phyloP scores from a whole-genome alignment of 2,888 invertebrate species.

The Mythimna lalbum region DNA sequence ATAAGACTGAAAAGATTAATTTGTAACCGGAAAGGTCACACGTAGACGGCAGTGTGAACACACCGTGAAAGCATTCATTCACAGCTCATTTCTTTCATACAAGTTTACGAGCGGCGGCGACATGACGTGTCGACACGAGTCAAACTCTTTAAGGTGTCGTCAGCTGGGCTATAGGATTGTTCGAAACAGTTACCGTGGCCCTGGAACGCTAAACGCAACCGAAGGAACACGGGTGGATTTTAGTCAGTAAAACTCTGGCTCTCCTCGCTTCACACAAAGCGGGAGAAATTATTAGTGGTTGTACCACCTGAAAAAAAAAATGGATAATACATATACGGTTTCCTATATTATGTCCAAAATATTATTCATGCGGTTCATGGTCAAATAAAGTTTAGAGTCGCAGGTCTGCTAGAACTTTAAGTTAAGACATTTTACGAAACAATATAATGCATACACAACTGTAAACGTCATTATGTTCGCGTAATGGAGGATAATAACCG shows the following conservation, averaged over 20 bases:
- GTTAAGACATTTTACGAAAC: constrained; percentile 11
- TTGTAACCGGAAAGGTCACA: not conserved
- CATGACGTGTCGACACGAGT: too few species aligned
- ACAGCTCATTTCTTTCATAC: not conserved
- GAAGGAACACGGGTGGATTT: too few species aligned
- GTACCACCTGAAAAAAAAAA: too few species aligned
- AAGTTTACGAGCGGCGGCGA: too few species aligned
- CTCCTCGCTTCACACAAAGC: too few species aligned
- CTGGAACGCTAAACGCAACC: too few species aligned
- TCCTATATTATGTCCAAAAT: not conserved
- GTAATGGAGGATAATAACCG: constrained; percentile 41
- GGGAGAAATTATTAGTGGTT: too few species aligned
- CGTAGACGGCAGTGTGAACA: not conserved
- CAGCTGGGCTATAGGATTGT: too few species aligned
- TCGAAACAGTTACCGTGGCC: too few species aligned
- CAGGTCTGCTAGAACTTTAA: not conserved
- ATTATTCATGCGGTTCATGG: not conserved
- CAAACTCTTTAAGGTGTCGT: too few species aligned
- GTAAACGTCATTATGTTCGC: constrained; percentile 12
- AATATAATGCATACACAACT: too few species aligned
- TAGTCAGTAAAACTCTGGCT: not conserved
- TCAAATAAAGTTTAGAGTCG: not conserved
- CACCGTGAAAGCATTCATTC: not conserved
- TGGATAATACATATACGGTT: not conserved
- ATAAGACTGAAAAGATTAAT: not conserved